Evolutionary conservation across 2,113 vertebrate species (phyloP).

Genomic region (Megaceryle maxima): DNA sequence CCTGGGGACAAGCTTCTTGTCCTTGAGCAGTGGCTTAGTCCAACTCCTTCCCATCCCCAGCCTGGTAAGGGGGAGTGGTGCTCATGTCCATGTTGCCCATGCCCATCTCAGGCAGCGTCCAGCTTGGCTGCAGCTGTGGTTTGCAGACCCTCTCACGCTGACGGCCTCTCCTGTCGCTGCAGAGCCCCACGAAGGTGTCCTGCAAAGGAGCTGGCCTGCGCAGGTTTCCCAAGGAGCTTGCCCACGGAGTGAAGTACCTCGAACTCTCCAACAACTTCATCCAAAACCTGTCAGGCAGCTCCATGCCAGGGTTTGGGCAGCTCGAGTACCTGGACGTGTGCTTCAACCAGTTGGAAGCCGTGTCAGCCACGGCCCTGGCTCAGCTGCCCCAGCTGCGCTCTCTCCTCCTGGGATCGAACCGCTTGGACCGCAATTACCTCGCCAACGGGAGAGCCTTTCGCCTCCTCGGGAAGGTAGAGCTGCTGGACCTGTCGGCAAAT

Average conservation of each 20-base stretch:
- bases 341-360: slow-evolving; percentile 77
- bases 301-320: slow-evolving; percentile 48
- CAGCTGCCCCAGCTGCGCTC: slow-evolving; percentile 67
- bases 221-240: slow-evolving; percentile 71
- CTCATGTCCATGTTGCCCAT: background rate
- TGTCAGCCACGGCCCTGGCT: slow-evolving; percentile 69
- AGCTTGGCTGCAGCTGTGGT: background rate
- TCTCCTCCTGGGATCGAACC: slow-evolving; percentile 76
- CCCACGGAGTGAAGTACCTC: slow-evolving; percentile 64
- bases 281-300: slow-evolving; percentile 61
- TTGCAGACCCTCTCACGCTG: background rate
- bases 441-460: slow-evolving; percentile 68
- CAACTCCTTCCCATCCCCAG: background rate
- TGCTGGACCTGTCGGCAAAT: slow-evolving; percentile 78
- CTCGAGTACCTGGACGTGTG: slow-evolving; percentile 76
- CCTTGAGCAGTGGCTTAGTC: background rate
- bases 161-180: background rate
- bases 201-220: slow-evolving; percentile 72
- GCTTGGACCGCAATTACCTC: slow-evolving; percentile 66
- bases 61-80: background rate
- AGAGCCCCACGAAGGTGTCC: slow-evolving; percentile 60
- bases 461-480: slow-evolving; percentile 63
- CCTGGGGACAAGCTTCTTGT: background rate
- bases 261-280: slow-evolving; percentile 84
- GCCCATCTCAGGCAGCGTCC: background rate